phyloP scores from a whole-genome alignment of 2,888 invertebrate genomes.

The Pimpla rufipes region DNA sequence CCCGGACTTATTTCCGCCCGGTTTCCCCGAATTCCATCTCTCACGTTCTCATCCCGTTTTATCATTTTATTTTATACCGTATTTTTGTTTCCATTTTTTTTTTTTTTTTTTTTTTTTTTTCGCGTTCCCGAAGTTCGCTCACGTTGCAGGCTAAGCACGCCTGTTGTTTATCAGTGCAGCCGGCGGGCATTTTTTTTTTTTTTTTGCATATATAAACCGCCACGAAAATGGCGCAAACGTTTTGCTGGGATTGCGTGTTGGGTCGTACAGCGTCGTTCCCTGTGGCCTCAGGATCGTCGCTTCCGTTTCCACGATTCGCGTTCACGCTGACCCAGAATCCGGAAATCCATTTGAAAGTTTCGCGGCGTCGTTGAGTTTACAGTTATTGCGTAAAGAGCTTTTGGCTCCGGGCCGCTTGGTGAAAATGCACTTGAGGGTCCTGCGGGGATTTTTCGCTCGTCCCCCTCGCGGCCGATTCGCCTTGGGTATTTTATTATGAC shows the following conservation, averaged over 20 bases:
- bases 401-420: neutral
- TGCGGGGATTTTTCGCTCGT: neutral
- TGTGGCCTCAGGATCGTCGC: conserved; percentile 2
- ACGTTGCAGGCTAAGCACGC: conserved; percentile 2
- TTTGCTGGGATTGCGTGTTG: conserved; percentile 28
- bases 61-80: neutral
- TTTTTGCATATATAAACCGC: conserved; percentile 47
- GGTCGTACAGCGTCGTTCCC: neutral
- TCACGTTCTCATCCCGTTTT: conserved; percentile 44
- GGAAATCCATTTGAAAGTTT: conserved; percentile 73
- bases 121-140: conserved; percentile 15
- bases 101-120: conserved; percentile 12
- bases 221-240: neutral
- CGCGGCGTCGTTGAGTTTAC: neutral
- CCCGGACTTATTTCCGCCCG: conserved; percentile 59
- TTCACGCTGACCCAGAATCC: conserved; percentile 77
- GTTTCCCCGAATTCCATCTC: conserved; percentile 63
- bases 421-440: conserved; percentile 5
- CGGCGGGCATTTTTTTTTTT: neutral
- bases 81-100: conserved; percentile 14
- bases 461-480: neutral
- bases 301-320: conserved; percentile 54
- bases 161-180: conserved; percentile 17
- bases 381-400: conserved; percentile 10
- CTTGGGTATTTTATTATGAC: too few species aligned